Conservation (phyloP, 1,140 invertebrate genomes). For the Drosophila bipectinata region DNA sequence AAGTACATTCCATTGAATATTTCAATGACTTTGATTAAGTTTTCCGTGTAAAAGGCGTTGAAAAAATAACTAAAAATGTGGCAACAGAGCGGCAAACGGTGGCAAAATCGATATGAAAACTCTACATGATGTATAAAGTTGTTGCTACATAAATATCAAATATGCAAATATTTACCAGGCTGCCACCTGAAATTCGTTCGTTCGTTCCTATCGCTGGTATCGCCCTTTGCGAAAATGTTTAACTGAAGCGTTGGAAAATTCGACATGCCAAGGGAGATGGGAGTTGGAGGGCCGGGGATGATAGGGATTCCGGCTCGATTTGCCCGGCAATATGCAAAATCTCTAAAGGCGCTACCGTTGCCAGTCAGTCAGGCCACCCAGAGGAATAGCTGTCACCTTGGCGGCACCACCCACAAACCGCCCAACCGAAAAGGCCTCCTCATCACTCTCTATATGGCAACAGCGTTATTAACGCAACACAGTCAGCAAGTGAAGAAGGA, state of each 20-base stretch:
- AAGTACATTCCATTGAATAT: background rate
- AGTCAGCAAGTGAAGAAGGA: slow-evolving; percentile 58
- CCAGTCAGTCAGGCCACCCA: slow-evolving; percentile 27
- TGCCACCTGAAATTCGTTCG: slow-evolving; percentile 66
- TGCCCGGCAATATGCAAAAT: slow-evolving; percentile 61
- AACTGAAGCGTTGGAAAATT: slow-evolving; percentile 59
- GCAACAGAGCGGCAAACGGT: slow-evolving; percentile 30
- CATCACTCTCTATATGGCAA: slow-evolving; percentile 19
- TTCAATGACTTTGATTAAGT: slow-evolving; percentile 1
- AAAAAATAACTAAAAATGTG: slow-evolving; percentile 64
- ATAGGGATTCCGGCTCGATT: slow-evolving; percentile 41
- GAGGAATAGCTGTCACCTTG: slow-evolving; percentile 72
- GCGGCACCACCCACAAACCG: slow-evolving; percentile 16
- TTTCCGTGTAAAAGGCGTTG: slow-evolving; percentile 6
- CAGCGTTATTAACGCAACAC: slow-evolving; percentile 66
- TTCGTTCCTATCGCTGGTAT: background rate
- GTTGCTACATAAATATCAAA: slow-evolving; percentile 79
- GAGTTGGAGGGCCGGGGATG: slow-evolving; percentile 12
- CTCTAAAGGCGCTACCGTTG: slow-evolving; percentile 32
- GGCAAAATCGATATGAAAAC: slow-evolving; percentile 71
- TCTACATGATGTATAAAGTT: slow-evolving; percentile 74
- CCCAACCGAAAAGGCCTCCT: background rate
- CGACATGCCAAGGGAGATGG: slow-evolving; percentile 33
- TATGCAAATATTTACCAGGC: slow-evolving; percentile 77
- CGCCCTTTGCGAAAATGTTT: slow-evolving; percentile 49